These are phyloP conservation scores for Lepidurus apus DNA, from an alignment of 1,140 invertebrate species.

Conservation along the genomic window DNA sequence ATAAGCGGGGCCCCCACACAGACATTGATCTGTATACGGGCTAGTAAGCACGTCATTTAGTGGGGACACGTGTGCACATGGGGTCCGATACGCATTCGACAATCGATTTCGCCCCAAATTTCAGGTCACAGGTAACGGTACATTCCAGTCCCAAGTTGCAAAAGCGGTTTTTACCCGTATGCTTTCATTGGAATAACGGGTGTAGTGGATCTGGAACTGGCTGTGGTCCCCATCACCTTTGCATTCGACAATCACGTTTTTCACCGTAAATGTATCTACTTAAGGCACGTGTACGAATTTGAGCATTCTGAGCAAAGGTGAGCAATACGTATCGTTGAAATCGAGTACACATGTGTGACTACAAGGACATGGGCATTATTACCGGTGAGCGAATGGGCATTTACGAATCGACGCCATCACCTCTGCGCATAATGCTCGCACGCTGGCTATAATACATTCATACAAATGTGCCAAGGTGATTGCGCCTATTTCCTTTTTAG, in stretches of 20 bases:
- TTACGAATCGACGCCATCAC: neutral
- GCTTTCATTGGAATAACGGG: constrained; percentile 9
- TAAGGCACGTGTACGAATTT: neutral
- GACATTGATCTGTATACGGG: constrained; percentile 21
- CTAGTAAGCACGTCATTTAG: neutral
- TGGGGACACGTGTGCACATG: neutral
- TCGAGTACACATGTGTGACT: neutral
- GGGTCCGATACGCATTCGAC: neutral
- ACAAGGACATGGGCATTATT: neutral
- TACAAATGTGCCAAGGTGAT: neutral
- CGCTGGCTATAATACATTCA: neutral
- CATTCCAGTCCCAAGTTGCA: neutral
- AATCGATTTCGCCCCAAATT: neutral
- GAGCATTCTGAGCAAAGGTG: neutral
- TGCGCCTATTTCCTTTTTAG: neutral
- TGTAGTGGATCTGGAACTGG: constrained; percentile 8
- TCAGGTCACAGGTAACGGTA: constrained; percentile 17
- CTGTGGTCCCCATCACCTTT: neutral
- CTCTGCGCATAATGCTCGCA: neutral
- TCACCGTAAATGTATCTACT: neutral
- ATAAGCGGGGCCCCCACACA: neutral
- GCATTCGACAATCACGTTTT: neutral
- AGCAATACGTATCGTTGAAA: neutral
- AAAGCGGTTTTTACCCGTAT: neutral
- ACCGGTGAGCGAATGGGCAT: neutral